A percentile compares a stretch with the other conserved stretches of the same genome.
Conservation (phyloP, 1,140 invertebrate species). For the Zaprionus inermis region DNA sequence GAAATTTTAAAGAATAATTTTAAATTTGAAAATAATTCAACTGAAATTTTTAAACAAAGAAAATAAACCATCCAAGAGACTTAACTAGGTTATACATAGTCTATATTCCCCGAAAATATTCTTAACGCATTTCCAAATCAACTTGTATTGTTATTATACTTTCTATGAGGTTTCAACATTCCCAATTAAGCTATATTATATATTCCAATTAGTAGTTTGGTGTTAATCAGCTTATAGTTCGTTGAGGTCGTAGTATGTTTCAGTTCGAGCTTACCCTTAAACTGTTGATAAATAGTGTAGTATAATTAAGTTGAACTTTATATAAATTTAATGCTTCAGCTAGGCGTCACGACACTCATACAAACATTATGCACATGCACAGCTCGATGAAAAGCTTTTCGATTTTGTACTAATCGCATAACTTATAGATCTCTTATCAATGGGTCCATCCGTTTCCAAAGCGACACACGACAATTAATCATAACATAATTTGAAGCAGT, state of each 20-base stretch:
- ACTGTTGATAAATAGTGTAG: neutral
- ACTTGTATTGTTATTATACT: no score
- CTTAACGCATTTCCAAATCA: no score
- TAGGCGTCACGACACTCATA: neutral
- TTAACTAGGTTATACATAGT: no score
- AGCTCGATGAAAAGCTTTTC: neutral
- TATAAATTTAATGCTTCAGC: neutral
- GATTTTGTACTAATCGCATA: conserved; percentile 15
- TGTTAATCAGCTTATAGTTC: neutral
- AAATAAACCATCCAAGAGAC: no score
- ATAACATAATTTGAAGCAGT: conserved; percentile 15
- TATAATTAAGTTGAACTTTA: neutral
- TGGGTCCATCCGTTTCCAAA: conserved; percentile 13
- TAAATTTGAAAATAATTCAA: no score
- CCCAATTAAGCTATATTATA: no score
- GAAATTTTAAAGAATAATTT: no score
- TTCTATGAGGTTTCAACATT: no score
- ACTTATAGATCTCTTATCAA: conserved; percentile 30
- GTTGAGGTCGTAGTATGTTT: neutral
- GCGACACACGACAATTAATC: conserved; percentile 25
- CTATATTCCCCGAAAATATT: no score
- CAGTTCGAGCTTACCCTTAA: conserved; percentile 10
- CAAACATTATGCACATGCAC: neutral
- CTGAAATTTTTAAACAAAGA: no score
- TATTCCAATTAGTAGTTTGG: no score